Percentiles rank a stretch among this genome's conserved stretches.
Evolutionary conservation across 2,113 vertebrate species (phyloP).

Genomic region (Istiophorus platypterus): DNA sequence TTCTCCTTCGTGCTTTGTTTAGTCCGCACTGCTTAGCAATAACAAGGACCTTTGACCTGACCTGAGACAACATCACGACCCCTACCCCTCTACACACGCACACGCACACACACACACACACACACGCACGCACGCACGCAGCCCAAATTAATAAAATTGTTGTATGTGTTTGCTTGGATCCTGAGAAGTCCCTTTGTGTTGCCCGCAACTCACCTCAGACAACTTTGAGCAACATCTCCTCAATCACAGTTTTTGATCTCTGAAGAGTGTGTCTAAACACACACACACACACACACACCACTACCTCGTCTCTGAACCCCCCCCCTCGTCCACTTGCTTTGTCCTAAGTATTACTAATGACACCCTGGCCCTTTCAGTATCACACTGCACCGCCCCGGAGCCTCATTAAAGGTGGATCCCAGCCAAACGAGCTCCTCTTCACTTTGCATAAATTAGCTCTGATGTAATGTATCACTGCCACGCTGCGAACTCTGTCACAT

Average conservation of each 20-base stretch:
- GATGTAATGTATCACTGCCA: conserved; percentile 83
- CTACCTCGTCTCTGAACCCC: background rate
- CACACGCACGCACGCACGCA: background rate
- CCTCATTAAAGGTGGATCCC: conserved; percentile 85
- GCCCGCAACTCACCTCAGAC: no score
- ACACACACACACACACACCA: background rate
- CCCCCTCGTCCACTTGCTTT: conserved; percentile 34
- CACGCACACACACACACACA: background rate
- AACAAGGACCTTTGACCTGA: conserved; percentile 33
- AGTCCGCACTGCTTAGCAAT: conserved; percentile 31
- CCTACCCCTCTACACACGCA: background rate
- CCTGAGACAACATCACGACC: background rate
- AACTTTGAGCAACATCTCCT: background rate
- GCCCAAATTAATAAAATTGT: no score
- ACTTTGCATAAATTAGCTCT: conserved; percentile 87
- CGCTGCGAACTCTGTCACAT: conserved; percentile 13
- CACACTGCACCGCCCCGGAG: conserved; percentile 80
- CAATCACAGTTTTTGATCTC: background rate
- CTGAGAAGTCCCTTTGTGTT: no score
- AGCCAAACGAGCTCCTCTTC: conserved; percentile 85
- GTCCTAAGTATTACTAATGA: conserved; percentile 78
- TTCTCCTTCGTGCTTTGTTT: conserved; percentile 28
- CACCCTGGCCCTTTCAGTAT: conserved; percentile 34
- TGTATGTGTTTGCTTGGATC: no score
- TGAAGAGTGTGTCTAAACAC: background rate